Base-by-base conservation (phyloP, 2,797 vertebrate species). In the Okamejei kenojei region DNA sequence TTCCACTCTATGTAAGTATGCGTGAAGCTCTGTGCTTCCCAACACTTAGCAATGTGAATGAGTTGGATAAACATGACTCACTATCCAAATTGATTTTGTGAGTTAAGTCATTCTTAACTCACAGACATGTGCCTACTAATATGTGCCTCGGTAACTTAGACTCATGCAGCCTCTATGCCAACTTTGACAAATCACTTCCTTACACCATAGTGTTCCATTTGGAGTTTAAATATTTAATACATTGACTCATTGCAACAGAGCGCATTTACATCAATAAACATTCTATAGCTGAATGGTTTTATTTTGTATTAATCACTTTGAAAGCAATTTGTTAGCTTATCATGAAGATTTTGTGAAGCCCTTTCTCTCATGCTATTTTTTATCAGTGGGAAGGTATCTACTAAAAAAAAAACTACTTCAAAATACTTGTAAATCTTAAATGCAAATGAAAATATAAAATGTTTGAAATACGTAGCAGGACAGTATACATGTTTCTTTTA, bases 311-410 rank as follows among this genome's bases (percentile, higher is more conserved):
- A 71, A 71, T 65, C 58, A 32, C 88, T 90, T 71, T 23, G 29
- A 54, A 90, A 71, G 71, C 65, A 90, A 68, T 90, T 90, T 90
- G n/a, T 73, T 71, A n/a, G 88, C 19, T 21, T 90, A 23, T 90
- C 32, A 26, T 68, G 8, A 54, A 90, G 71, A 38, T n/a, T 84
- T 84, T 29, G n/a, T n/a, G 45, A 58, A 82, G 10, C 80, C 45
- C 9, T 61, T n/a, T 61, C 26, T 84, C 54, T 61, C 81, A 13
- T 84, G 54, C 54, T 84, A 13, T 1, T 84, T 84, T 29, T 23
- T 63, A 29, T n/a, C n/a, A 84, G 15, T 11, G 11, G 54, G 45
- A 84, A 82, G 58, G 8, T 29, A 61, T 10, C 58, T 58, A 74
- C 19, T 74, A 26, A 23, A 11, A 2, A 32, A 23, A 81, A 35